Evolutionary conservation across 2,888 invertebrate genomes (phyloP), one percentile per base, ranked within the genome.

Genomic region (Noctua fimbriata): DNA sequence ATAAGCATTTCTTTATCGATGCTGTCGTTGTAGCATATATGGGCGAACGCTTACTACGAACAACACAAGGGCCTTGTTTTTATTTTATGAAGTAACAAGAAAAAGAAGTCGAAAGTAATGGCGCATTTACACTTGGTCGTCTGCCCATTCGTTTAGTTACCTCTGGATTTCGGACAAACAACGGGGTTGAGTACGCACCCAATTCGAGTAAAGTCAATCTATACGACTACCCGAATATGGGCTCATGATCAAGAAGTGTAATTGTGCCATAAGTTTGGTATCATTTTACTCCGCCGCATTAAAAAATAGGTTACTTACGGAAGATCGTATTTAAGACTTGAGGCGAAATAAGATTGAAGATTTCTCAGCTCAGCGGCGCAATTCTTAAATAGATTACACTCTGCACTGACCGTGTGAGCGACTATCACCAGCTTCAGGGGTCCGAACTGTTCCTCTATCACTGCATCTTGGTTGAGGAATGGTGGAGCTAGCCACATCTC

Each of bases 391-490:
- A 82, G 76, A 47, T 86, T 55, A 85, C 96, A 96, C 72, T 93
- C 92, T 0, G 90, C 28, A 79, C 94, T 92, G 60, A 93, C 95
- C 0, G 95, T 94, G 87, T 96, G 96, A 73, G 95, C 94, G 16
- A 96, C 89, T 21, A 96, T 85, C 2, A 96, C 95, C 32, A 96
- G 89, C 74, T 92, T 91, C 47, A 95, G 81, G 0, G 96, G 96
- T 21, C 92, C 88, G 84, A 90, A 95, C 1, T 86, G 1, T 36
- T 65, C 65, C 65, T 36, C 81, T 0, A 86, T 88, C 12, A 80
- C 90, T 2, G 76, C 69, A 9, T 81, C n/a, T 14, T 79, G 81
- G 36, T 87, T 83, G 63, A 88, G 86, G 69, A 87, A 90, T 0
- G 75, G 36, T 44, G 84, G 65, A 3, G 95, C 94, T 44, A 95